Evolutionary conservation across 2,888 invertebrate species (phyloP).

Genomic region (Trachelus stipa): DNA sequence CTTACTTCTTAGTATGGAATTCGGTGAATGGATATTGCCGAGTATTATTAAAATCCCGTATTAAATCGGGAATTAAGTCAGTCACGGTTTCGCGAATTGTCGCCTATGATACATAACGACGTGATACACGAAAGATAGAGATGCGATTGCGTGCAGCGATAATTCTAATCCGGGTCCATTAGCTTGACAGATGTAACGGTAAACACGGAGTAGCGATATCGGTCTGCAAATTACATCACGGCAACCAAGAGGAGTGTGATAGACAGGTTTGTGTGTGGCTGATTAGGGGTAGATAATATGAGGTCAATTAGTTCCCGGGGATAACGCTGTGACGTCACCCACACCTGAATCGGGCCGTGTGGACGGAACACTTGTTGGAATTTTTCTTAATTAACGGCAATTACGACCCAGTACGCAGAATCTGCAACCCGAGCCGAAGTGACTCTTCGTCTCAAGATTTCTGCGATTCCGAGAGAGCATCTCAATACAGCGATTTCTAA

Average conservation of each 20-base stretch:
- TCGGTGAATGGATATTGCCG: not conserved
- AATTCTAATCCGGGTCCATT: constrained; percentile 57
- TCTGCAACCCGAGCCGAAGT: not conserved
- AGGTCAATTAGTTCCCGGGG: constrained; percentile 41
- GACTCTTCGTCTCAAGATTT: not conserved
- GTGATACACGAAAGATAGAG: constrained; percentile 35
- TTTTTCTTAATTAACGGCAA: constrained; percentile 18
- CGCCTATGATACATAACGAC: not conserved
- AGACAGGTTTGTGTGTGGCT: constrained; percentile 44
- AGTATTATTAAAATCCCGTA: not conserved
- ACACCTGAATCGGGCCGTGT: constrained; percentile 15
- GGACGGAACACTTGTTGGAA: constrained; percentile 17
- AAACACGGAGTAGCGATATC: constrained; percentile 48
- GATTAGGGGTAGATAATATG: constrained; percentile 41
- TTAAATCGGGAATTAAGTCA: not conserved
- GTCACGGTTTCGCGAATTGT: constrained; percentile 6
- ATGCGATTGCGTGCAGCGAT: constrained; percentile 39
- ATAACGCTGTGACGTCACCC: constrained; percentile 18
- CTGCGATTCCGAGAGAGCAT: not conserved
- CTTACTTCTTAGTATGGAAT: too few species aligned
- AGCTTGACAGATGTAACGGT: constrained; percentile 59
- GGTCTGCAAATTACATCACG: constrained; percentile 59
- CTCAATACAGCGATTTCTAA: too few species aligned
- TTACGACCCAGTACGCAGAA: not conserved
- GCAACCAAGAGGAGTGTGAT: constrained; percentile 49